Evolutionary conservation across 2,797 vertebrate genomes (phyloP), one percentile per base, ranked within the genome.

Genomic region (Scolopax bukidnonensis): DNA sequence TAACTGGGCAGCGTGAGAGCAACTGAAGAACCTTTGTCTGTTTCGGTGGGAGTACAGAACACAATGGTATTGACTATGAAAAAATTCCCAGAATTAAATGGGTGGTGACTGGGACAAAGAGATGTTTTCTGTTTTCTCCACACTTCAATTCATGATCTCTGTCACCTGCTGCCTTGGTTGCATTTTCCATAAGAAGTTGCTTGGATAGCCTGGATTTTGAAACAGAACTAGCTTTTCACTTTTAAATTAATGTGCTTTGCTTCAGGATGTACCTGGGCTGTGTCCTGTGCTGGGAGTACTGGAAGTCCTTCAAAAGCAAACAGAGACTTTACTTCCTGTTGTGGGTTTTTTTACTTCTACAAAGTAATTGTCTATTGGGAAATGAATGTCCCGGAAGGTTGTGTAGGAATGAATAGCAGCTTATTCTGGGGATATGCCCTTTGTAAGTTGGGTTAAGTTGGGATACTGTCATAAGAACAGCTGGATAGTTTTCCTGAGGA

Each of bases 241-340:
- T 50, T 12, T 24, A 7, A 30, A 63, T 32, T 27, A 5, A 45
- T 3, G 9, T 16, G 6, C 9, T 69, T 60, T 11, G 2, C 23
- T 57, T 69, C 40, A 81, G 27, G 63, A 54, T 2, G 0, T 20
- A 15, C 7, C 16, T 40, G 51, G 36, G 43, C 33, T 1, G 0
- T 16, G 27, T 16, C 18, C 20, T 41, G 40, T 54, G 20, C 40
- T 78, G 43, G 38, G 9, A 27, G 27, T 50, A 20, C 2, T 33
- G 56, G 25, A 47, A 74, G 41, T 12, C 21, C 18, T 85, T 47
- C 23, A n/a, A 10, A 41, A 28, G 38, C 71, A 70, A 11, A 32
- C 9, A 53, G 57, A 89, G 27, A 41, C 32, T 82, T 53, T 41
- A 28, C 13, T 3, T 83, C 33, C 36, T 68, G 1, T 10, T 59